Base-by-base conservation (phyloP, 2,888 invertebrate genomes). In the Hecatera dysodea region DNA sequence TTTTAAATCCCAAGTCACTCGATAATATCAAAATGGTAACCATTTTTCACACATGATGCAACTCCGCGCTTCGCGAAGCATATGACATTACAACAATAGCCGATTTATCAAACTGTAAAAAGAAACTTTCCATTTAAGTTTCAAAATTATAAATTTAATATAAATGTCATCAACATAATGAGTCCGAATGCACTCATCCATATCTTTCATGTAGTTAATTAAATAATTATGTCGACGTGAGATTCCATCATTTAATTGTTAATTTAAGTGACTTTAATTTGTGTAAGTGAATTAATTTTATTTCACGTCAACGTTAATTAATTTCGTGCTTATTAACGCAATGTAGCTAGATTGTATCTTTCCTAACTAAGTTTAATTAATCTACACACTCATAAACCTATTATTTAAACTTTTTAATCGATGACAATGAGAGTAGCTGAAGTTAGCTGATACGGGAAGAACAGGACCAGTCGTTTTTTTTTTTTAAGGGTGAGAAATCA, bases 121-220 rank as follows among this genome's bases (percentile, higher is more conserved):
- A 24, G 36, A 3, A n/a, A 15, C 27, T 15, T 75, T 67, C 11
- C 8, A 36, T 22, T 57, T 46, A 29, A 11, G 8, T 57, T 44
- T 57, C 39, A 36, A 65, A 46, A 50, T 50, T 36, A 36, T n/a
- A 22, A 36, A 56, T 65, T 48, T 59, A 6, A 46, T 29, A 59
- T n/a, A 52, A 59, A 48, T 70, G 36, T 63, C 53, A 78, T 72
- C 36, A 44, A 42, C 72, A 55, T 72, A 72, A 63, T 64, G 52
- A 73, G 57, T 11, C 24, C 12, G 15, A 27, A 78, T 63, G 46
- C 42, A 55, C 17, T 59, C 24, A 11, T 15, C 33, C 33, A n/a
- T 59, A 15, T 22, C 19, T n/a, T 36, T 29, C 22, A 5, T 29
- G 17, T 17, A 63, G 59, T 59, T 60, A 63, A 78, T 78, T 29